These are phyloP conservation scores for Eupithecia subumbrata DNA, from an alignment of 2,888 invertebrate species.

Conservation along the genomic window DNA sequence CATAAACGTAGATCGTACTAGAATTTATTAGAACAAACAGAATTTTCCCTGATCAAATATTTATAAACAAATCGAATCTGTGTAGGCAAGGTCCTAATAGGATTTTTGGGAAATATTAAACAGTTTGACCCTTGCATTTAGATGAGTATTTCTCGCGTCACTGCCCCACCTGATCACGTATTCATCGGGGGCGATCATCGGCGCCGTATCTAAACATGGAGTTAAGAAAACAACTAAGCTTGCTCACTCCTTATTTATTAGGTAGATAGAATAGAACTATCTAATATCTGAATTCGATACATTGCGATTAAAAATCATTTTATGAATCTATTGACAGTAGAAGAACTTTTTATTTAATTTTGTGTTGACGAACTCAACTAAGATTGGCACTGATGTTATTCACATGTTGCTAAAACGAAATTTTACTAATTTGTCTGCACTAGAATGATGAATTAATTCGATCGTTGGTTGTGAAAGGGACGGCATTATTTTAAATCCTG, in stretches of 20 bases:
- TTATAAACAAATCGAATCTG: slow-evolving; percentile 45
- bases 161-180: slow-evolving; percentile 67
- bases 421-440: too few relatives aligned
- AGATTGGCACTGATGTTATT: too few relatives aligned
- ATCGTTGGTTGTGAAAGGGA: too few relatives aligned
- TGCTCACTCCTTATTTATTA: background rate
- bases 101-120: slow-evolving; percentile 66
- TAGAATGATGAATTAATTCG: too few relatives aligned
- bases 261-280: background rate
- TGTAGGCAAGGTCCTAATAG: slow-evolving; percentile 36
- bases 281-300: too few relatives aligned
- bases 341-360: too few relatives aligned
- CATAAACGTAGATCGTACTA: background rate
- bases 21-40: background rate
- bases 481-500: too few relatives aligned
- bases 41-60: background rate
- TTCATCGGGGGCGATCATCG: slow-evolving; percentile 71
- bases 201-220: slow-evolving; percentile 45
- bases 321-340: too few relatives aligned
- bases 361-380: too few relatives aligned
- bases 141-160: slow-evolving; percentile 69
- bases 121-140: slow-evolving; percentile 75
- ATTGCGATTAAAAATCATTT: too few relatives aligned
- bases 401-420: too few relatives aligned
- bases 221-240: slow-evolving; percentile 34